Percentiles rank a stretch among this genome's conserved stretches.
Conservation (phyloP, 1,140 invertebrate species). For the Papilio machaon region DNA sequence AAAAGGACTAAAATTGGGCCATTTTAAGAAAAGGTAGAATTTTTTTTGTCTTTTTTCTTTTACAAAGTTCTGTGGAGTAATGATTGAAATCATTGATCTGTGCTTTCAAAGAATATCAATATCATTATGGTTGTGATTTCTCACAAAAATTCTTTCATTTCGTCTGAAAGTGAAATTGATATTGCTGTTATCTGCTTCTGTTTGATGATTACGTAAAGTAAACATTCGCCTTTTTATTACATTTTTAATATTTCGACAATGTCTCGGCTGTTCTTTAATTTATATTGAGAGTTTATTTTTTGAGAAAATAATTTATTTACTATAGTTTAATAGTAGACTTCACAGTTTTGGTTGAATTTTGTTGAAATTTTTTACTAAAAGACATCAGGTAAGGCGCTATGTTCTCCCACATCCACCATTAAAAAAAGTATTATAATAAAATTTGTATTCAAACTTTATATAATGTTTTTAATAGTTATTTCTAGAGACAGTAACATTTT, state of each 20-base stretch:
- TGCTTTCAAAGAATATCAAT: not conserved
- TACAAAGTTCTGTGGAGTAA: not conserved
- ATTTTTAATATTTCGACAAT: not conserved
- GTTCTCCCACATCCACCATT: no score
- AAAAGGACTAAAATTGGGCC: no score
- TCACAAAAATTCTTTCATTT: slow-evolving; percentile 6
- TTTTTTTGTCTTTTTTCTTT: not conserved
- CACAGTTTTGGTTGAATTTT: no score
- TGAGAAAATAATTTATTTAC: no score
- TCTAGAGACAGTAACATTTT: not conserved
- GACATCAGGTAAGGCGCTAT: no score
- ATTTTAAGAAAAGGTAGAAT: not conserved
- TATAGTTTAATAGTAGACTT: no score
- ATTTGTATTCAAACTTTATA: no score
- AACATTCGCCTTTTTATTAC: not conserved
- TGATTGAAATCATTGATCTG: not conserved
- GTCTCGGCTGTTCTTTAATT: not conserved
- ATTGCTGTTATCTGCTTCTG: not conserved
- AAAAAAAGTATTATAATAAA: no score
- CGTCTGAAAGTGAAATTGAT: slow-evolving; percentile 5
- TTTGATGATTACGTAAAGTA: not conserved
- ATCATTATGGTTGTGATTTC: not conserved
- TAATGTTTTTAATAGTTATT: not conserved
- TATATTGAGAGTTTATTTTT: not conserved
- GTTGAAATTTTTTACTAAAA: no score